Percentiles rank a stretch among this genome's conserved stretches.
phyloP scores from a whole-genome alignment of 2,797 vertebrate genomes.

The Knipowitschia caucasica region DNA sequence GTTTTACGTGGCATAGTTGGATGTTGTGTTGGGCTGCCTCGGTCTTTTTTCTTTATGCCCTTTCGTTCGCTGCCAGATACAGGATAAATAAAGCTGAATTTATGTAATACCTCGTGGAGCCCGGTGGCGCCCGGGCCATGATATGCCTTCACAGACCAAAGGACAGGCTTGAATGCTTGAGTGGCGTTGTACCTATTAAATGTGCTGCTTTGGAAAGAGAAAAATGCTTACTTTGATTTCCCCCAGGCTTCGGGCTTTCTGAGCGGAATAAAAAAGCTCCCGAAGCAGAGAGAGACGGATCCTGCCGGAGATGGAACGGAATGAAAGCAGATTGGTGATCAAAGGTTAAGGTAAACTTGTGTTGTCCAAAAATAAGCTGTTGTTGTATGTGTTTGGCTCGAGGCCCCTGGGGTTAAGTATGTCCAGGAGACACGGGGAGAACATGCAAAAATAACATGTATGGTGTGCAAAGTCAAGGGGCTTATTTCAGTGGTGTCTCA shows the following conservation, averaged over 20 bases:
- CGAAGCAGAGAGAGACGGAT: slow-evolving; percentile 20
- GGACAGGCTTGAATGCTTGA: slow-evolving; percentile 60
- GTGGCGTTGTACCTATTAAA: slow-evolving; percentile 68
- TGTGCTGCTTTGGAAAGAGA: slow-evolving; percentile 61
- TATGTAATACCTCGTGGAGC: slow-evolving; percentile 28
- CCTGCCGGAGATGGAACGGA: background rate
- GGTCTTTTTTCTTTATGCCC: background rate
- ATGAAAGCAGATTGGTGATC: background rate
- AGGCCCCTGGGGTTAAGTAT: background rate
- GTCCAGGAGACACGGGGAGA: too few species aligned
- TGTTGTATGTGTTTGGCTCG: background rate
- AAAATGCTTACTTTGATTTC: slow-evolving; percentile 74
- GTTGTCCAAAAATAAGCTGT: background rate
- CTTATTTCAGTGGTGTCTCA: too few species aligned
- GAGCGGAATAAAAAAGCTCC: slow-evolving; percentile 63
- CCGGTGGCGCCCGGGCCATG: slow-evolving; percentile 43
- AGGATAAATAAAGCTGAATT: slow-evolving; percentile 24
- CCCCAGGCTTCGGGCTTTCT: slow-evolving; percentile 67
- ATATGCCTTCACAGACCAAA: slow-evolving; percentile 61
- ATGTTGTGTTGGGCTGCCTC: background rate
- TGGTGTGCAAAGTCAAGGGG: background rate
- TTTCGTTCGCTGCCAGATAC: slow-evolving; percentile 3
- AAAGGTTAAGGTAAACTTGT: background rate
- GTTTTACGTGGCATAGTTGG: background rate
- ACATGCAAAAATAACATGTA: background rate